Conservation (phyloP, 2,113 vertebrate genomes). For the Taxidea taxus region DNA sequence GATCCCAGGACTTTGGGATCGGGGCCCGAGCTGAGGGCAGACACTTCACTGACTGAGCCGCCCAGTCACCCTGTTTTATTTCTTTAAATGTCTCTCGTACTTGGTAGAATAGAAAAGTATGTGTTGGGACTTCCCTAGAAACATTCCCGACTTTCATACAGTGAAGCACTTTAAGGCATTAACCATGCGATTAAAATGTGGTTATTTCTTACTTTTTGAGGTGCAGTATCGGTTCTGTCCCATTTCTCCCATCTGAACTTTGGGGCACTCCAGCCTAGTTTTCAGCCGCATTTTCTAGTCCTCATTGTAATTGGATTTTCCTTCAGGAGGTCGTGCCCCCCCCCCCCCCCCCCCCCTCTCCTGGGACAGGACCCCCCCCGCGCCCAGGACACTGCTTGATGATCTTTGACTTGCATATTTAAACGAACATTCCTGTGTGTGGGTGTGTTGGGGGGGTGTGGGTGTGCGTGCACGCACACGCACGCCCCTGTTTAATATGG, state of each 20-base stretch:
- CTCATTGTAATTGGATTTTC: not conserved
- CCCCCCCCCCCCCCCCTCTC: not conserved
- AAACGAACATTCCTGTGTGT: not conserved
- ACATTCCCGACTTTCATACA: not conserved
- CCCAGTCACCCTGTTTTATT: not conserved
- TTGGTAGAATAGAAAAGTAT: not conserved
- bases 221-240: not conserved
- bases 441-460: no score
- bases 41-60: not conserved
- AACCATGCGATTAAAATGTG: not conserved
- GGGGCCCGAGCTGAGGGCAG: no score
- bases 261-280: not conserved
- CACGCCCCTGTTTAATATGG: not conserved
- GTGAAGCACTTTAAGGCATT: not conserved
- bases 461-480: no score
- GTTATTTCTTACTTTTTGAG: not conserved
- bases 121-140: not conserved
- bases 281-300: not conserved
- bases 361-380: not conserved
- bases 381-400: not conserved
- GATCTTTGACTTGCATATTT: not conserved
- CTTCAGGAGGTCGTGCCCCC: not conserved
- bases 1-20: no score
- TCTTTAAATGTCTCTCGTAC: not conserved
- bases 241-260: not conserved